Conservation (phyloP, 2,888 invertebrate species). For the Empis livida region DNA sequence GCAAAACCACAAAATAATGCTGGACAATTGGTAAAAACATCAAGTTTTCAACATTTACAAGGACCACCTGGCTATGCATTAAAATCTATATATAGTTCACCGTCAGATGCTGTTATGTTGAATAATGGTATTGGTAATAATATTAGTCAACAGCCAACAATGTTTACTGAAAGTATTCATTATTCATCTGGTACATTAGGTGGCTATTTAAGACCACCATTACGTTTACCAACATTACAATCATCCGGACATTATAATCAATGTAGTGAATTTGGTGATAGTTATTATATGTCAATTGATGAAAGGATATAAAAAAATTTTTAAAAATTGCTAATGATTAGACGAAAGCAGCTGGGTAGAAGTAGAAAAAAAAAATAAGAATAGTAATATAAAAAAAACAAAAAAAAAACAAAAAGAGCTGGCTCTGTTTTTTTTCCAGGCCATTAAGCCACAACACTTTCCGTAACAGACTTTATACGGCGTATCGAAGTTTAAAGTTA, state of each 20-base stretch:
- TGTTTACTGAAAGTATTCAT: slow-evolving; percentile 1
- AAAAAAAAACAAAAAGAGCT: neutral
- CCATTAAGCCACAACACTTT: too few relatives aligned
- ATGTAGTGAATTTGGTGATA: slow-evolving; percentile 1
- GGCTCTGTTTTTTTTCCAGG: neutral
- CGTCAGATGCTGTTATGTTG: slow-evolving; percentile 17
- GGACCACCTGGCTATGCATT: slow-evolving; percentile 33
- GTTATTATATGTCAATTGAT: slow-evolving; percentile 1
- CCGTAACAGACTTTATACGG: too few relatives aligned
- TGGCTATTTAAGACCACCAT: slow-evolving; percentile 1
- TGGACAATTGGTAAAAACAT: slow-evolving; percentile 34
- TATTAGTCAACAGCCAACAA: neutral
- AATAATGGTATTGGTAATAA: neutral
- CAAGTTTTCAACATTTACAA: slow-evolving; percentile 35
- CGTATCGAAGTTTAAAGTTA: too few relatives aligned
- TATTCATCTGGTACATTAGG: slow-evolving; percentile 1
- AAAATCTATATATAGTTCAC: slow-evolving; percentile 33
- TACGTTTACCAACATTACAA: neutral
- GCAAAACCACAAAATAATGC: slow-evolving; percentile 33
- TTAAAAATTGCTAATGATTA: too few relatives aligned
- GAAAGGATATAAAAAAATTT: neutral
- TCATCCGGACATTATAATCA: slow-evolving; percentile 1
- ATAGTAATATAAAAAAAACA: neutral
- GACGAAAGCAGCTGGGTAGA: too few relatives aligned
- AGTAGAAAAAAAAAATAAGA: too few relatives aligned